Evolutionary conservation across 2,888 invertebrate species (phyloP), one percentile per base, ranked within the genome.

Genomic region (Stratiomys singularior): DNA sequence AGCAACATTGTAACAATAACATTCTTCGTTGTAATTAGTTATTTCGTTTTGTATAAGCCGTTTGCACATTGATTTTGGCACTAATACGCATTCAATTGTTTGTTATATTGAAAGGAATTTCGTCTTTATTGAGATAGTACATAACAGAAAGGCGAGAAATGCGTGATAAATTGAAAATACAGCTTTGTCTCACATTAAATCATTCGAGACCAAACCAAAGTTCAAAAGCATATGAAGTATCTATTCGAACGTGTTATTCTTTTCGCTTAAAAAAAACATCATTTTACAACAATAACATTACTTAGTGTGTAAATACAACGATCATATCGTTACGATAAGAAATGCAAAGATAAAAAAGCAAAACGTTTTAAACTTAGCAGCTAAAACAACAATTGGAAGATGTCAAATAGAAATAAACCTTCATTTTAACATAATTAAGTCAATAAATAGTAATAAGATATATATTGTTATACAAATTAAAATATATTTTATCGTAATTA

Each of bases 361-460:
- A 4, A 13, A 30, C 27, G 11, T 30, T 64, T 64, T 30, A 5
- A 28, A 30, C 64, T 64, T 64, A 46, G 23, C 11, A 69, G 21
- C 69, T 67, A 44, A 46, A n/a, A 46, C 18, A 67, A 60, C 9
- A 30, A 44, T 44, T 9, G 37, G 46, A 21, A 46, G 46, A 67
- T 23, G 28, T 64, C 23, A n/a, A 64, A 21, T 37, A 27, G 67
- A 67, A 67, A 44, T 44, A 18, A 52, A 52, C 52, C 13, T 18
- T 37, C 21, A n/a, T n/a, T 28, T n/a, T 47, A 47, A 13, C 44
- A 69, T 25, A 46, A 69, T n/a, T 21, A 69, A 25, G 46, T 47
- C 46, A 69, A 69, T 69, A 69, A 69, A 69, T 69, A 69, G 69
- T 46, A 13, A n/a, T 44, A 5, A 69, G 30, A 69, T 18, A 7